Percentiles rank a stretch among this genome's conserved stretches.
Evolutionary conservation across 1,140 invertebrate genomes (phyloP).

Genomic region (Hormaphis cornu): DNA sequence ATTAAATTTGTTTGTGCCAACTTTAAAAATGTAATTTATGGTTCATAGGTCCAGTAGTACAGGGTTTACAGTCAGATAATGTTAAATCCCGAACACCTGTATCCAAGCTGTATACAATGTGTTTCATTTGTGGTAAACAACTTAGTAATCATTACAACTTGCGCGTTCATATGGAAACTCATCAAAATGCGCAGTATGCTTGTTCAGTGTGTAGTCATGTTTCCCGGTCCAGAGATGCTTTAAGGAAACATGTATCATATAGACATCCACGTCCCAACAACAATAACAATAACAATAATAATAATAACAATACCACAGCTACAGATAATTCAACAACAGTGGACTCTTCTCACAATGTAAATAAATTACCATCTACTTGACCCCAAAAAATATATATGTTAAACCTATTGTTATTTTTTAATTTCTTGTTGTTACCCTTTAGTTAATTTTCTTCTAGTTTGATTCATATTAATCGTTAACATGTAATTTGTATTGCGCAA

Average conservation of each 20-base stretch:
- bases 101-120: conserved; percentile 55
- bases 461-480: conserved; percentile 24
- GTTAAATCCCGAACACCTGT: conserved; percentile 19
- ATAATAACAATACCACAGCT: background rate
- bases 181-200: conserved; percentile 69
- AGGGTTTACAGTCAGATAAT: conserved; percentile 26
- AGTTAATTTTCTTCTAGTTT: conserved; percentile 27
- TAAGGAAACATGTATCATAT: conserved; percentile 79
- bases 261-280: conserved; percentile 50
- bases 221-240: conserved; percentile 70
- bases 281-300: conserved; percentile 17
- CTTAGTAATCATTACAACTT: conserved; percentile 83
- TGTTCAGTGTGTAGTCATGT: conserved; percentile 76
- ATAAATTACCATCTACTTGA: conserved; percentile 28
- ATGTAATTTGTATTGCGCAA: conserved; percentile 15
- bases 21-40: background rate
- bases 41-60: conserved; percentile 22
- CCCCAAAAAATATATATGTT: conserved; percentile 5
- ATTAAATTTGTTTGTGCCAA: no score
- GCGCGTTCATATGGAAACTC: conserved; percentile 78
- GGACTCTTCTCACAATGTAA: conserved; percentile 10
- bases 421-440: conserved; percentile 30
- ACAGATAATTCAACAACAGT: conserved; percentile 15
- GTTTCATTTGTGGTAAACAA: conserved; percentile 74
- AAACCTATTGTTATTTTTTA: conserved; percentile 28